These are phyloP conservation scores for Pseudorasbora parva DNA, from an alignment of 2,113 vertebrate genomes.

Conservation along the genomic window DNA sequence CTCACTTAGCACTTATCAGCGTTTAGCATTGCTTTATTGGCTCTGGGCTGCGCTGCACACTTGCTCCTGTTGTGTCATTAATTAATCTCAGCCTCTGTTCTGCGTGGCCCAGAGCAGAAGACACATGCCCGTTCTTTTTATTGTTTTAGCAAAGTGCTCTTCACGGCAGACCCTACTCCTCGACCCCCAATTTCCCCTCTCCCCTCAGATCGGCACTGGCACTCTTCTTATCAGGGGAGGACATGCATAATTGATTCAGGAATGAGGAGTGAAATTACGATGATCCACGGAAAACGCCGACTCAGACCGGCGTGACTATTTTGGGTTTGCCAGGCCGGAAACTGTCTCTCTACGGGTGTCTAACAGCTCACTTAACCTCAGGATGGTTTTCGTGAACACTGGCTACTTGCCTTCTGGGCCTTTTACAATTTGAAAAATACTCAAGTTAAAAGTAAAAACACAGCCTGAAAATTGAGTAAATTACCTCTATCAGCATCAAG, in stretches of 20 bases:
- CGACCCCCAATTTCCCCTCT: constrained; percentile 29
- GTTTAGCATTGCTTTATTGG: constrained; percentile 45
- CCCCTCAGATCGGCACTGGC: constrained; percentile 61
- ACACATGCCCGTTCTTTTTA: constrained; percentile 38
- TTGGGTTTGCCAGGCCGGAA: constrained; percentile 56
- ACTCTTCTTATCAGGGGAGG: constrained; percentile 72
- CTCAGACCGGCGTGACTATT: constrained; percentile 43
- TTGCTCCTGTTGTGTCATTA: constrained; percentile 46
- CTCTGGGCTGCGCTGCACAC: constrained; percentile 46
- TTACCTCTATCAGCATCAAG: background rate
- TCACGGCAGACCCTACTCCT: constrained; percentile 37
- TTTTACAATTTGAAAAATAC: background rate
- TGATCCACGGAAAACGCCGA: constrained; percentile 64
- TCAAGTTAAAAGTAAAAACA: background rate
- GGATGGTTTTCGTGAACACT: background rate
- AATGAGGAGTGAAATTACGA: constrained; percentile 70
- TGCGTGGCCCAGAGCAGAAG: constrained; percentile 41
- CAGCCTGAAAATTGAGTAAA: background rate
- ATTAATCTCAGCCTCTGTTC: constrained; percentile 58
- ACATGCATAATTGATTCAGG: constrained; percentile 81
- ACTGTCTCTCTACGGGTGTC: constrained; percentile 8
- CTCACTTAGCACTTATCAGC: constrained; percentile 48
- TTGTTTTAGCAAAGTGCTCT: constrained; percentile 56
- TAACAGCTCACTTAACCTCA: constrained; percentile 30
- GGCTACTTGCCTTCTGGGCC: background rate